Evolutionary conservation across 2,113 vertebrate genomes (phyloP), one percentile per base, ranked within the genome.

Genomic region (Serilophus lunatus): DNA sequence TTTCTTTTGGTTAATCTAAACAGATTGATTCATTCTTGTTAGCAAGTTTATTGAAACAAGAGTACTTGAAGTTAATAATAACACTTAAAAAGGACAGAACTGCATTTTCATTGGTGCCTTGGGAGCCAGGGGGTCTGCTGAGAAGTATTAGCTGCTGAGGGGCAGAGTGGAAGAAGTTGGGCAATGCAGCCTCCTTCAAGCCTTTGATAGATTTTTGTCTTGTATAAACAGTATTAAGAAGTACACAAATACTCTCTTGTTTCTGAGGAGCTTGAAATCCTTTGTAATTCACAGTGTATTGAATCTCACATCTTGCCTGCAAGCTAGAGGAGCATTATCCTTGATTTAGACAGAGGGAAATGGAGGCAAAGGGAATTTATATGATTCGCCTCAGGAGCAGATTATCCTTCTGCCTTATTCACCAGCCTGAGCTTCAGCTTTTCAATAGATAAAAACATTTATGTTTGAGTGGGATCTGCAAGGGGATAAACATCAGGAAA

Each of bases 401-500:
- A 94, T 96, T 96, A 90, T 79, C 50, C 54, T 81, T 44, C 54
- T 78, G 66, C 54, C 54, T 91, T 88, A 77, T 72, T 50, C 75
- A 78, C 19, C 33, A 94, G 50, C 59, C 17, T 66, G 49, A 82
- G 38, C 65, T 68, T 75, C 24, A n/a, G 40, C 40, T 79, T 91
- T 93, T 86, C 47, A n/a, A n/a, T 13, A 88, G 70, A 45, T 82
- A 92, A 95, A 95, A 94, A 76, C 45, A 11, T 49, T 84, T 59
- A 82, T 38, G 7, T 79, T 79, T 70, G 69, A 92, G 49, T 64
- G 40, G 66, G 26, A 92, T 91, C 61, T 84, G 42, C 29, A 82
- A 91, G 23, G 35, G 40, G 42, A 96, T 95, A 76, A 92, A 87
- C 33, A 80, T 82, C 65, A 96, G 94, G 89, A 94, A 80, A 96